Conservation (phyloP, 2,113 vertebrate genomes). For the Sapajus apella region DNA sequence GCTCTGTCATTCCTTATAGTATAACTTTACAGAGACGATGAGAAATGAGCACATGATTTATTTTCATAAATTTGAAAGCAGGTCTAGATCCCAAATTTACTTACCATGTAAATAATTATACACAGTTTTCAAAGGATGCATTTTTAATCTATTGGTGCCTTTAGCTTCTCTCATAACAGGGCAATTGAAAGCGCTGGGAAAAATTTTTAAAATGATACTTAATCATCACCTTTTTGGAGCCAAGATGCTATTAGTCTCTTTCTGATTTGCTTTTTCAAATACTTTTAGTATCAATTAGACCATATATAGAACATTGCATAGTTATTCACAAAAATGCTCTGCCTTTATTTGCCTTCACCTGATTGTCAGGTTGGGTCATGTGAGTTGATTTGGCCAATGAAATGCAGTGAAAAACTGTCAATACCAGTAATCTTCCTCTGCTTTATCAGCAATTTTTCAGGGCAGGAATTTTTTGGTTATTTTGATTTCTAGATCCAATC, state of each 20-base stretch:
- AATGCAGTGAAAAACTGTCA: neutral
- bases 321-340: neutral
- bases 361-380: neutral
- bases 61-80: neutral
- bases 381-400: neutral
- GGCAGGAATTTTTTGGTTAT: neutral
- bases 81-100: neutral
- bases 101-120: neutral
- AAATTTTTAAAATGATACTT: neutral
- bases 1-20: neutral
- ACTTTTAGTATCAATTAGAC: neutral
- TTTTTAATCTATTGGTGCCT: neutral
- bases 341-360: neutral
- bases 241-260: neutral
- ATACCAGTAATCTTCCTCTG: neutral
- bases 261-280: neutral
- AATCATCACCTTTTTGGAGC: neutral
- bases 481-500: neutral
- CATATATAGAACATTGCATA: neutral
- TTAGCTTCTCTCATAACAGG: neutral
- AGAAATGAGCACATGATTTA: neutral
- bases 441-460: neutral
- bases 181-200: neutral
- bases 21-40: neutral
- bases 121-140: neutral